Evolutionary conservation across 2,888 invertebrate genomes (phyloP), one percentile per base, ranked within the genome.

Genomic region (Lucinisca nassula): DNA sequence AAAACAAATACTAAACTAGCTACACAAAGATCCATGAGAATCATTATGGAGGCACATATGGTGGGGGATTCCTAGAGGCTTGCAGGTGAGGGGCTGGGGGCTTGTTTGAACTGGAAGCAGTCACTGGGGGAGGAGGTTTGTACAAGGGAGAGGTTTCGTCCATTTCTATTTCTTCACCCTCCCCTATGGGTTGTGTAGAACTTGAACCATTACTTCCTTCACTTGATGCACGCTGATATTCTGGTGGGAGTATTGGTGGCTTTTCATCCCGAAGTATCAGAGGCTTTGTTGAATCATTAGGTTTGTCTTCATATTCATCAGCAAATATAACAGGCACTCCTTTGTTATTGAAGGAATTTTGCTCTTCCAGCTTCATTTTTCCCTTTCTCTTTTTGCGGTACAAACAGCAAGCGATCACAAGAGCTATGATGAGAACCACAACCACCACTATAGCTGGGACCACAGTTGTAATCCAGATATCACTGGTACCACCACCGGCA

Each of bases 241-340:
- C 93, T 0, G 95, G 95, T 45, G 95, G 95, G 24, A 94, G 94
- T 77, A 94, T 91, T 21, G 99, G 99, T 17, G 99, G 99, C 95
- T 99, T 98, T 96, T 99, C 99, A 93, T 99, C 99, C 95, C 98
- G 98, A 96, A 99, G 97, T 93, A 99, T 99, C 80, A 99, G 98
- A 6, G 99, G 99, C 90, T 98, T 98, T 97, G 99, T 98, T 40
- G 92, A 92, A 81, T 97, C 97, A 95, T 98, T 96, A 0, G 98
- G 98, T 93, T 98, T 98, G 95, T 99, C 99, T 93, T 99, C 99
- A 67, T 99, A 97, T 96, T 99, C 99, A 96, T 99, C 99, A 17
- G 97, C 97, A 93, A 99, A 99, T 95, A 99, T 99, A 55, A 99
- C 99, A 0, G 99, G 99, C 94, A 99, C 98, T 77, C 97, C 97